Evolutionary conservation across 2,113 vertebrate species (phyloP).

Genomic region (Phyllostomus hastatus): DNA sequence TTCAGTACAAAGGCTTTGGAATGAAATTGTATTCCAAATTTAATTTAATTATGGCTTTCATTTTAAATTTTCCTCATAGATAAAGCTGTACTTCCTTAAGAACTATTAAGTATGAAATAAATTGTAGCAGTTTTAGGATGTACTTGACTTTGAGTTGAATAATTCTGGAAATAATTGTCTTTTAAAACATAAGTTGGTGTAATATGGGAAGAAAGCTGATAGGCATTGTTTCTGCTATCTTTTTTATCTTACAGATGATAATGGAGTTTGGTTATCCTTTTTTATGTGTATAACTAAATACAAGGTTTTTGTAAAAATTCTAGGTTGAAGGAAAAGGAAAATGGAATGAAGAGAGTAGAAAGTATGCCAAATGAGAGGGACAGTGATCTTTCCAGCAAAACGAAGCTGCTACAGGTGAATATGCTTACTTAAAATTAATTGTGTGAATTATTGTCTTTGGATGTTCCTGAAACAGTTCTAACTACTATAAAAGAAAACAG

Average conservation of each 20-base stretch:
- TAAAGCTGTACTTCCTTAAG: conserved; percentile 14
- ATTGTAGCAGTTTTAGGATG: neutral
- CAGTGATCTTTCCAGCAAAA: conserved; percentile 82
- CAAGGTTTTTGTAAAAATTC: conserved; percentile 63
- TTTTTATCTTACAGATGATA: neutral
- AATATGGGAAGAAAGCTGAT: neutral
- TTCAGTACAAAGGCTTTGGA: neutral
- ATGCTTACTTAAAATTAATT: neutral
- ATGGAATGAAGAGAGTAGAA: conserved; percentile 86
- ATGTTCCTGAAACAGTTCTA: neutral
- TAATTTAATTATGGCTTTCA: neutral
- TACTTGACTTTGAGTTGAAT: neutral
- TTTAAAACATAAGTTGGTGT: conserved; percentile 19
- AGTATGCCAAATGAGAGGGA: conserved; percentile 81
- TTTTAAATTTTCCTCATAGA: neutral
- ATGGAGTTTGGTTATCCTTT: neutral
- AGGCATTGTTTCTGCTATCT: neutral
- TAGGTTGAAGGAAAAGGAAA: conserved; percentile 88
- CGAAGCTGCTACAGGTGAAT: conserved; percentile 87
- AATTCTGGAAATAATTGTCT: neutral
- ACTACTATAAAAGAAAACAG: neutral
- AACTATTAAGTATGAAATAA: conserved; percentile 38
- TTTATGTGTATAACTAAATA: conserved; percentile 28
- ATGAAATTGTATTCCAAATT: neutral
- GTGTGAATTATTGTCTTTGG: neutral